Evolutionary conservation across 2,797 vertebrate species (phyloP).

Genomic region (Caiman crocodilus): DNA sequence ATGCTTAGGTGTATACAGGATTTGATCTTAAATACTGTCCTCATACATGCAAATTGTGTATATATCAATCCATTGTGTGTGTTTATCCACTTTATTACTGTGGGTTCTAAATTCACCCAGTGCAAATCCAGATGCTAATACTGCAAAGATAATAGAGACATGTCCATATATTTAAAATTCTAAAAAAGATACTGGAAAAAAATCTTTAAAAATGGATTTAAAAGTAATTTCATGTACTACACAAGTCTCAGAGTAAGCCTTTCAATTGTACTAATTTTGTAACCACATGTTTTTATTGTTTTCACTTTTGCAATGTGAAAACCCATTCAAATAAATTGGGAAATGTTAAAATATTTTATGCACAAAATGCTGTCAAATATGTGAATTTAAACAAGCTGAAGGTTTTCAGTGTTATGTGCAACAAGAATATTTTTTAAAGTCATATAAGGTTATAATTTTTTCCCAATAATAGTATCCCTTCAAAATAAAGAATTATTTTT

Average conservation of each 20-base stretch:
- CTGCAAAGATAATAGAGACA: background rate
- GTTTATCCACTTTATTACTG: background rate
- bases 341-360: background rate
- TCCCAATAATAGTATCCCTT: background rate
- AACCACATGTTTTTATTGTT: no score
- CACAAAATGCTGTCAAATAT: background rate
- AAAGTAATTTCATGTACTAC: no score
- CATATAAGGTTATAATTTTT: no score
- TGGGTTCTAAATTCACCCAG: background rate
- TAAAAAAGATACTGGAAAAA: background rate
- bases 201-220: no score
- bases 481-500: background rate
- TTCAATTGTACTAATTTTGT: no score
- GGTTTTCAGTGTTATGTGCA: background rate
- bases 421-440: no score
- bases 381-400: conserved; percentile 7
- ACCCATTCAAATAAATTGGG: background rate
- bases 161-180: background rate
- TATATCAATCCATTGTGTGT: background rate
- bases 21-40: background rate
- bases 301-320: no score
- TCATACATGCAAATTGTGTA: background rate
- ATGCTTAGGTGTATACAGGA: background rate
- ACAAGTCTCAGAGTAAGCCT: no score
- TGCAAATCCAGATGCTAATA: background rate